Base-by-base conservation (phyloP, 2,113 vertebrate genomes). In the Climacteris rufus region DNA sequence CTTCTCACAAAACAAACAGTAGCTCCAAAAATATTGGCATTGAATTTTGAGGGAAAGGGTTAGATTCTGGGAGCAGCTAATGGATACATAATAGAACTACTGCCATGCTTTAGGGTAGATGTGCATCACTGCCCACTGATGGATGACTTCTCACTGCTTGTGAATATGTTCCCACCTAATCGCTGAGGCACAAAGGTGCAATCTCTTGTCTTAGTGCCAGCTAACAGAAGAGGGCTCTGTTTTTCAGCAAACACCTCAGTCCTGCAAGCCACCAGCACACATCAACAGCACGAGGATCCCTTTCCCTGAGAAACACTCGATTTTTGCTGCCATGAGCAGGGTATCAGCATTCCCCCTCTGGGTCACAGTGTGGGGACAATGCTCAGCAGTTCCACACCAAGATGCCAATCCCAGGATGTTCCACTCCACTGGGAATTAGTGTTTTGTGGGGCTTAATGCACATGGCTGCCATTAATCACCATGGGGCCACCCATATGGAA, bases 211-310 rank as follows among this genome's bases (percentile, higher is more conserved):
- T 27, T 45, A 59, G 61, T 77, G 54, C 56, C 79, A 87, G 85
- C 71, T 68, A 63, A 96, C 69, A 90, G 79, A 78, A 88, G 83
- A 96, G 71, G 83, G 82, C 71, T 93, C 90, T 81, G 64, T 31
- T 71, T 86, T 83, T 90, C 90, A 90, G 52, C 71, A 81, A 77
- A 94, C 70, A 3, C 17, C 79, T 80, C 39, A 47, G 22, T 15
- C 63, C 83, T 75, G 52, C 83, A 49, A 66, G 27, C 35, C 63
- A 39, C 79, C 8, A 35, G 54, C 63, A 56, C 13, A 9, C 16
- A 56, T 3, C n/a, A 40, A 27, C 63, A 22, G 16, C 18, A 27
- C 42, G 10, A n/a, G 8, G 12, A 24, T 88, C 45, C 6, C 13
- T 42, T 69, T 39, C 49, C 37, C 61, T 57, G 45, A 35, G 50